Base-by-base conservation (phyloP, 1,140 invertebrate species). In the Acromyrmex charruanus region DNA sequence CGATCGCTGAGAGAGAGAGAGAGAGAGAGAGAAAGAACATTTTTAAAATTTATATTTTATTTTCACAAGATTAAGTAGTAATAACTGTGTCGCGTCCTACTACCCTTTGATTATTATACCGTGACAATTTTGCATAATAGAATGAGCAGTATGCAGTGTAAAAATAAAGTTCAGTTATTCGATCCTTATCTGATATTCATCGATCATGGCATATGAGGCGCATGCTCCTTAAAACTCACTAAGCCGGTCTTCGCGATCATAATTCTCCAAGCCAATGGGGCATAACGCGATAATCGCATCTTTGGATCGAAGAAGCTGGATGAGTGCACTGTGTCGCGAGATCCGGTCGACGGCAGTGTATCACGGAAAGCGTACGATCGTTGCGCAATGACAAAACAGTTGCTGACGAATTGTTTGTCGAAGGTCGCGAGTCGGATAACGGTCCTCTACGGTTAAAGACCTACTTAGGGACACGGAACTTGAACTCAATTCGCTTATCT, bases 381-480 rank as follows among this genome's bases (percentile, higher is more conserved):
- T 77, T 39, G 44, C 49, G 14, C 28, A 65, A 18, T 16, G 44
- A 81, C 66, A 53, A 44, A 86, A 82, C 39, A 55, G 18, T 31
- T 55, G 66, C 55, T 44, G 39, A 72, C 31, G 49, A 44, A 85
- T 87, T 75, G 80, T 82, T 85, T 87, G 69, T 6, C 59, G 75
- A 87, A 85, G 86, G 69, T 84, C 51, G 61, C 58, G 44, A 87
- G 77, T 49, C 59, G 69, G 21, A 63, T 87, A 87, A 87, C 86
- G 86, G 86, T 87, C 55, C n/a, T 35, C 28, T 21, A 55, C 18
- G 25, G 80, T n/a, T 74, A 75, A 74, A 85, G 86, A 75, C 86
- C 86, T 87, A 87, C 86, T 87, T 87, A 72, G 63, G 55, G 68
- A 18, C 80, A 39, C 75, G 63, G 63, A 72, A 44, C 63, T 28